These are phyloP conservation scores for Cataglyphis albicans DNA, from an alignment of 2,888 invertebrate species.

Conservation along the genomic window DNA sequence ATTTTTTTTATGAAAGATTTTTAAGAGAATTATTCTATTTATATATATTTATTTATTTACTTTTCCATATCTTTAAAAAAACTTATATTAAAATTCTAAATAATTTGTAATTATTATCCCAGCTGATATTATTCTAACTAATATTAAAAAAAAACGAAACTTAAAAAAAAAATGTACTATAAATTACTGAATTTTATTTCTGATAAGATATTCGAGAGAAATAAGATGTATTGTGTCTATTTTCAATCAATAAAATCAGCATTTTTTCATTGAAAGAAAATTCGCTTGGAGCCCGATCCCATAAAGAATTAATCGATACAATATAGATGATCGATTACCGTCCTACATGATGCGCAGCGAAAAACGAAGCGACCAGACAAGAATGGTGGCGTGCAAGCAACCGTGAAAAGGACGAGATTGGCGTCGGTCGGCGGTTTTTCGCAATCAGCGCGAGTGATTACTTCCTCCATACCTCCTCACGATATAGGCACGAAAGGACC, in stretches of 20 bases:
- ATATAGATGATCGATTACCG: slow-evolving; percentile 47
- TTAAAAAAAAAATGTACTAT: neutral
- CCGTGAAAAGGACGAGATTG: slow-evolving; percentile 49
- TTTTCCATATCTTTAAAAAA: neutral
- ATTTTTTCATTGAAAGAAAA: neutral
- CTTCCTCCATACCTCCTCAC: slow-evolving; percentile 55
- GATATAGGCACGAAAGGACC: slow-evolving; percentile 45
- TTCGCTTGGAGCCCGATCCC: neutral
- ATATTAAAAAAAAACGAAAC: neutral
- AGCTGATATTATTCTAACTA: neutral
- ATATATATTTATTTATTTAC: neutral
- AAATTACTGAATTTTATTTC: slow-evolving; percentile 18
- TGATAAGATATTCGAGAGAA: neutral
- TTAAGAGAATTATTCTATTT: neutral
- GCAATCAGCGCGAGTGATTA: slow-evolving; percentile 58
- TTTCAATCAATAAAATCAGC: neutral
- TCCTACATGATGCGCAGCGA: slow-evolving; percentile 19
- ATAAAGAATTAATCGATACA: slow-evolving; percentile 21
- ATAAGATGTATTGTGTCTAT: neutral
- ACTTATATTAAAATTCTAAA: neutral
- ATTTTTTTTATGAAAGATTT: neutral
- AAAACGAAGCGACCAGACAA: slow-evolving; percentile 17
- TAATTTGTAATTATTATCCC: neutral
- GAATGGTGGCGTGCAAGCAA: slow-evolving; percentile 41
- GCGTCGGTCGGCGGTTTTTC: slow-evolving; percentile 55